phyloP scores from a whole-genome alignment of 2,888 invertebrate species.

The Cephus pygmeus region DNA sequence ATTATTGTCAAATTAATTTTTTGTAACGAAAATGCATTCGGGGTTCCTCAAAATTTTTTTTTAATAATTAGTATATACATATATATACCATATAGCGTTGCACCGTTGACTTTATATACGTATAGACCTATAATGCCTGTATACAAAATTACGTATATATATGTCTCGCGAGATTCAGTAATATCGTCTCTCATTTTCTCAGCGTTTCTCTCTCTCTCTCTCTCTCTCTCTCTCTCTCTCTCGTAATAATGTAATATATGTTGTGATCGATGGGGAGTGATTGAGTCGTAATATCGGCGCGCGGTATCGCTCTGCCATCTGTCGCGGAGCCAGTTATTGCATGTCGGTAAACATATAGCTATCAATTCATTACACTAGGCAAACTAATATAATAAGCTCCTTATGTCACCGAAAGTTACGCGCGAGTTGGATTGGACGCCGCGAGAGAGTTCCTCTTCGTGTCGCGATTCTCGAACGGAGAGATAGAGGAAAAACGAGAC shows the following conservation, averaged over 20 bases:
- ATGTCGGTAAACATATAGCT: constrained; percentile 51
- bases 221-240: not conserved
- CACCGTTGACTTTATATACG: no score
- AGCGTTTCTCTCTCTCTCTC: no score
- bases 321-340: constrained; percentile 50
- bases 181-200: constrained; percentile 10
- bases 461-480: not conserved
- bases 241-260: constrained; percentile 55
- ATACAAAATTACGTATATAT: not conserved
- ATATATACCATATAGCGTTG: no score
- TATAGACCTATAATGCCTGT: no score
- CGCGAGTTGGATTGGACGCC: not conserved
- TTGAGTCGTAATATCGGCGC: constrained; percentile 59
- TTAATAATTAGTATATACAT: not conserved
- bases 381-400: constrained; percentile 52
- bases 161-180: constrained; percentile 10
- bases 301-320: constrained; percentile 44
- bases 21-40: no score
- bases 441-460: not conserved
- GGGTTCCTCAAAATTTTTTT: not conserved
- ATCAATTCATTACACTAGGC: constrained; percentile 48
- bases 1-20: not conserved
- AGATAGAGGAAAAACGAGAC: not conserved
- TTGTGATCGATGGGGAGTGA: constrained; percentile 59
- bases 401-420: constrained; percentile 24